Evolutionary conservation across 2,888 invertebrate species (phyloP), one percentile per base, ranked within the genome.

Genomic region (Nomada flava): DNA sequence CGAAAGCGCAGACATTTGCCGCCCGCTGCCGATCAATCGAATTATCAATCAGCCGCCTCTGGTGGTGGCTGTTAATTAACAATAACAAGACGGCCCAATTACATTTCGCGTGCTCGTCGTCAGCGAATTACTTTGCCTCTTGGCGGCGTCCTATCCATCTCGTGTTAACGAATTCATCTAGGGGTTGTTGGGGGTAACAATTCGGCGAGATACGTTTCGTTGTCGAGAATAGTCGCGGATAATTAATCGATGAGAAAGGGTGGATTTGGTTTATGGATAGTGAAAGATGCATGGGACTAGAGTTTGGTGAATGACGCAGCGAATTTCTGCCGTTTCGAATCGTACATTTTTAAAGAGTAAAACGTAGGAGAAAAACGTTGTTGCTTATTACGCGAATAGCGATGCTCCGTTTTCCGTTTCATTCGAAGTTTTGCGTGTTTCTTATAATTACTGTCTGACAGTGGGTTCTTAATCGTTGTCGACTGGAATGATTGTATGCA

Each of bases 31-130:
- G 59, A 64, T 78, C 84, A 84, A 84, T 81, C 76, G 82, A 87
- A 88, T 88, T 86, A 88, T 85, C 85, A 87, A 82, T 87, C 86
- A 81, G 77, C 79, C 73, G 63, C 53, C 71, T 57, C 75, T 67
- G 52, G 15, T 68, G 60, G 60, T n/a, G 71, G n/a, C 20, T 52
- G 76, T 86, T 82, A 87, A 86, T 88, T 86, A 82, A 86, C 86
- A 86, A 73, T 79, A 86, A 86, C 80, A 82, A 80, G 84, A 84
- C 84, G 63, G 44, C 26, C 70, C 67, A 76, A 77, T 81, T 65
- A 70, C 64, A 73, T 79, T 81, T 71, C 65, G 59, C 63, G 18
- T 23, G 65, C 52, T n/a, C 26, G 47, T 29, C 67, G n/a, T 5
- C 65, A 42, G 7, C n/a, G 68, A 57, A 52, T 78, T 79, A 75